Evolutionary conservation across 92 coral and sea anemone genomes (phyloP), one percentile per base, ranked within the genome.

Genomic region (Parazoanthus swiftii): DNA sequence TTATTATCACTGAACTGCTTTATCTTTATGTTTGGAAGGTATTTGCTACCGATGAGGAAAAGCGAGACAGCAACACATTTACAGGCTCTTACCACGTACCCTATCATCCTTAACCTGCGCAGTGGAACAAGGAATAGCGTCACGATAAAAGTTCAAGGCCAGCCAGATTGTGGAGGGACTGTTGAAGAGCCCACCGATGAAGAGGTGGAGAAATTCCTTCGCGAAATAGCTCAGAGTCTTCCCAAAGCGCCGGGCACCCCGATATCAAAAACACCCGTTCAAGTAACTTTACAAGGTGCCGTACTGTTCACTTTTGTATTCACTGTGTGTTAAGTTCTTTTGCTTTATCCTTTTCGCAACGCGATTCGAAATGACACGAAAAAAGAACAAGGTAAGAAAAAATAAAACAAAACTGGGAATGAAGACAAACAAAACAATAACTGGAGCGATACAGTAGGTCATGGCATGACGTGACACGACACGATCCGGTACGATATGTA

Each of bases 11-110:
- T 54, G 3, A 54, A 54, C 59, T 54, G 59, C 59, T 54, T 18
- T 15, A 54, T 54, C 9, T 54, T 54, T 54, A 54, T 54, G 16
- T 3, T 13, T n/a, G 33, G 3, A 48, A 91, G 93, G 59, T 94
- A 94, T 86, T 85, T 94, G 77, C 91, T 94, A 67, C 97, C 97
- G 58, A 94, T 94, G 97, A 88, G 97, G 86, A 92, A 89, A 38
- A 89, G 66, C 66, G 91, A 90, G 77, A 92, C 93, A 2, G 97
- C 97, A 15, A 92, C 94, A 70, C 94, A 93, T 46, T 91, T 94
- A 23, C 92, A 94, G 85, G 97, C 97, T 33, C 92, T 93, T 14
- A 94, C 97, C 6, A 94, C 97, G 15, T 94, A 89, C 63, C 97
- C 97, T 76, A 94, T 89, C 50, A 89, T 94, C 35, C 92, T 94